phyloP scores from a whole-genome alignment of 1,140 invertebrate genomes.

The Bradysia coprophila region DNA sequence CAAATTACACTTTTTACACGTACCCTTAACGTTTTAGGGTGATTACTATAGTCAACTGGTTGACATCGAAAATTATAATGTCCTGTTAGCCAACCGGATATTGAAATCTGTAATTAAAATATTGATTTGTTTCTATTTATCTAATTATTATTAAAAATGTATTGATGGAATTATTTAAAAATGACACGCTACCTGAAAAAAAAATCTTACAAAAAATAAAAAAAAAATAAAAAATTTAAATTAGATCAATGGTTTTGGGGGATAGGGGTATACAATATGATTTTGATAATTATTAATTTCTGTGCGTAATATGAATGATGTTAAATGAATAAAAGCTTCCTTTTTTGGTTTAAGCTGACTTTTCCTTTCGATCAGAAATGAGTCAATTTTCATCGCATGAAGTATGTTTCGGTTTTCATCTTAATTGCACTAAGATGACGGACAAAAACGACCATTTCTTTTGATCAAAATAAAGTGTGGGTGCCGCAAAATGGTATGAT shows the following conservation, averaged over 20 bases:
- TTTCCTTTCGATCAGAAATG: no score
- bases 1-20: no score
- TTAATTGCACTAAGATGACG: no score
- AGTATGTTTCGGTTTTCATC: background rate
- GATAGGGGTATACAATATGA: no score
- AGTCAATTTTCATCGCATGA: no score
- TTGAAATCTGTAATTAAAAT: conserved; percentile 57
- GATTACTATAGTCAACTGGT: conserved; percentile 82
- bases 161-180: background rate
- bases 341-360: no score
- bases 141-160: background rate
- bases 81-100: conserved; percentile 71
- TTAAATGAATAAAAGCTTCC: no score
- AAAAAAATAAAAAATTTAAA: background rate
- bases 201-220: background rate
- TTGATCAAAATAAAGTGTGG: no score
- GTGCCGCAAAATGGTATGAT: no score
- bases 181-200: background rate
- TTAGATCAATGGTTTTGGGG: background rate
- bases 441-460: no score
- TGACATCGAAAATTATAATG: conserved; percentile 89
- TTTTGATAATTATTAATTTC: background rate
- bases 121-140: conserved; percentile 3
- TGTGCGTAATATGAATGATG: no score
- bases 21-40: conserved; percentile 78